Evolutionary conservation across 2,797 vertebrate species (phyloP).

Genomic region (Pseudomugil tenellus): DNA sequence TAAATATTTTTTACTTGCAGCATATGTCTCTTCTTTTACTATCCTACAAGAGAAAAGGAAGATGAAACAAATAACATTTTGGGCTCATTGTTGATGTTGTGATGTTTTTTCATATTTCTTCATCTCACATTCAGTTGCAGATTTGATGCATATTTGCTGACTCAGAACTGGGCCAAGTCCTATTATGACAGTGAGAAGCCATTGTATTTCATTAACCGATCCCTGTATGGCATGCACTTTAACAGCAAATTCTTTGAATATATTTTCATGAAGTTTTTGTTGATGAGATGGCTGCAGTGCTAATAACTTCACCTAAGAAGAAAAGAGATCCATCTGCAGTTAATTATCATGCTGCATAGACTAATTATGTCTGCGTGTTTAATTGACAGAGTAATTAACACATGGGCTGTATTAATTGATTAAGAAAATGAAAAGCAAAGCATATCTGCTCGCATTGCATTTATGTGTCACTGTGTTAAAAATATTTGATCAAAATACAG

Average conservation of each 20-base stretch:
- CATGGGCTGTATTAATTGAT: constrained; percentile 4
- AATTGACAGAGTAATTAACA: constrained; percentile 36
- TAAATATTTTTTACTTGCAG: neutral
- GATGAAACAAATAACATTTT: neutral
- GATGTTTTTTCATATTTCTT: neutral
- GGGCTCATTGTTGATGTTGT: constrained; percentile 5
- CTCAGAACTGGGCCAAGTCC: constrained; percentile 18
- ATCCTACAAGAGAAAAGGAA: neutral
- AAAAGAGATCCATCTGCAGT: constrained; percentile 35
- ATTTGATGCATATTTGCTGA: constrained; percentile 22
- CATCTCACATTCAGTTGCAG: neutral
- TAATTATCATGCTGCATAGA: constrained; percentile 36
- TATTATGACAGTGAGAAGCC: constrained; percentile 1
- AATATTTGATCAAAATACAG: neutral
- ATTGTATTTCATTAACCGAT: neutral
- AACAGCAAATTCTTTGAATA: constrained; percentile 10
- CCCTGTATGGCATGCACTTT: neutral
- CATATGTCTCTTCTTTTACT: neutral
- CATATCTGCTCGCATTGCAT: neutral
- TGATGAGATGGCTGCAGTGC: constrained; percentile 14
- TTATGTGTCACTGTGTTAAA: neutral
- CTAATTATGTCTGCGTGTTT: constrained; percentile 58
- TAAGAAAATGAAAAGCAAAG: constrained; percentile 11
- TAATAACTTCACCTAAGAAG: constrained; percentile 37
- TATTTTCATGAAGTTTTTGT: constrained; percentile 21